Evolutionary conservation across 2,888 invertebrate species (phyloP).

Genomic region (Invenusta paracnida): DNA sequence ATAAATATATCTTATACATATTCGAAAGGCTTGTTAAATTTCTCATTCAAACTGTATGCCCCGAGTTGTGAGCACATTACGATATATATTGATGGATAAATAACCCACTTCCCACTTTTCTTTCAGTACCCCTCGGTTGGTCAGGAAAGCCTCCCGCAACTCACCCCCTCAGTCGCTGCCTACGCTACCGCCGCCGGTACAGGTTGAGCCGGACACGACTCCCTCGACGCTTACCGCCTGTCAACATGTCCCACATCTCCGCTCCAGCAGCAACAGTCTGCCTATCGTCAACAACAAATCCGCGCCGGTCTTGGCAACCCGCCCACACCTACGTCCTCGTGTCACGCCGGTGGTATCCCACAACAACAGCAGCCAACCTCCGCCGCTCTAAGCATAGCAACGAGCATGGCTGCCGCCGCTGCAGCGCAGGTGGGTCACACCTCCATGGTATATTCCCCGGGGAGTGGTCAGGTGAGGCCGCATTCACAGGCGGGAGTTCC

Average conservation of each 20-base stretch:
- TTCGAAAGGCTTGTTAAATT: too few species aligned
- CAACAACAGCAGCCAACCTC: neutral
- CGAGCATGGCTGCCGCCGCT: neutral
- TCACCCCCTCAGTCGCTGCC: neutral
- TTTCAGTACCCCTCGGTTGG: slow-evolving; percentile 6
- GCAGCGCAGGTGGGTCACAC: neutral
- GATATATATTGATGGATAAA: neutral
- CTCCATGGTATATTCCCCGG: neutral
- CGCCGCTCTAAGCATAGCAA: neutral
- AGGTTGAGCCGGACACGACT: neutral
- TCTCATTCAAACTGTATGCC: neutral
- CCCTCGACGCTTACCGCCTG: neutral
- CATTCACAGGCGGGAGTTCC: neutral
- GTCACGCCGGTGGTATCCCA: neutral
- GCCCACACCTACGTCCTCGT: neutral
- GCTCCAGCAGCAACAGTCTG: neutral
- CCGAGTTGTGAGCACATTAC: too few species aligned
- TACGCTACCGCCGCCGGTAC: neutral
- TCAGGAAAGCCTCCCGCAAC: neutral
- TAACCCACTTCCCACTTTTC: neutral
- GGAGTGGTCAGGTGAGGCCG: neutral
- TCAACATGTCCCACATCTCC: neutral
- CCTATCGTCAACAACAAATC: neutral
- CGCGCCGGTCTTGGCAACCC: neutral
- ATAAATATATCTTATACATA: too few species aligned